These are phyloP conservation scores for Valencia hispanica DNA, from an alignment of 2,797 vertebrate species.

Conservation along the genomic window DNA sequence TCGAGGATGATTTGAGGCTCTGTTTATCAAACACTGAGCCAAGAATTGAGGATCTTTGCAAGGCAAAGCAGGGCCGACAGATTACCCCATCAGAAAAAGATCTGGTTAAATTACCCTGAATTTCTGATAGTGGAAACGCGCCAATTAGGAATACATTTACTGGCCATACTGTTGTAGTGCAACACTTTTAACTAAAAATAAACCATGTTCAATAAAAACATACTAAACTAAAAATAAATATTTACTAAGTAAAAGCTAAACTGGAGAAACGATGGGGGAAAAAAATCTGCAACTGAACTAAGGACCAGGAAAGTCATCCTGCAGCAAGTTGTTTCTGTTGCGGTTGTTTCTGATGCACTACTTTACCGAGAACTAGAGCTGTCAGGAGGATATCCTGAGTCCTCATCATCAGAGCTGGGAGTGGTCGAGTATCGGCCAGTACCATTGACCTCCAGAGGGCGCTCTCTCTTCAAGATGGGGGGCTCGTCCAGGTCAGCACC, in stretches of 20 bases:
- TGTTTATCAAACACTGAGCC: too few relatives aligned
- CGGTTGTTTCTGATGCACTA: too few relatives aligned
- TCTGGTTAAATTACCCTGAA: too few relatives aligned
- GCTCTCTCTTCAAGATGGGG: slow-evolving; percentile 93
- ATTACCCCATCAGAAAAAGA: too few relatives aligned
- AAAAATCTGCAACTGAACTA: neutral
- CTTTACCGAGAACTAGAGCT: slow-evolving; percentile 80
- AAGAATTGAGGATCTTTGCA: too few relatives aligned
- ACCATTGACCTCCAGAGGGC: slow-evolving; percentile 86
- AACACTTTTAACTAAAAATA: neutral
- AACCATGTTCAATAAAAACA: neutral
- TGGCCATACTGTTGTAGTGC: too few relatives aligned
- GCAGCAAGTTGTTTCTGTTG: neutral
- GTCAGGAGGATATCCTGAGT: slow-evolving; percentile 79
- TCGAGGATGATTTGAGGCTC: too few relatives aligned
- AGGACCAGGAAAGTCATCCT: neutral
- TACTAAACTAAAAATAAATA: neutral
- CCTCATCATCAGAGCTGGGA: slow-evolving; percentile 84
- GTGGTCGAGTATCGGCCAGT: slow-evolving; percentile 77
- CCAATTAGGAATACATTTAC: too few relatives aligned
- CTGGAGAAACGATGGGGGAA: neutral
- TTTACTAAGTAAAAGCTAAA: neutral
- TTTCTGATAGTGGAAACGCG: too few relatives aligned
- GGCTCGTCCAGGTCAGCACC: slow-evolving; percentile 92
- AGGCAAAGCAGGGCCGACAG: too few relatives aligned